These are phyloP conservation scores for Campoplex nolae DNA, from an alignment of 2,888 invertebrate genomes.

Conservation along the genomic window DNA sequence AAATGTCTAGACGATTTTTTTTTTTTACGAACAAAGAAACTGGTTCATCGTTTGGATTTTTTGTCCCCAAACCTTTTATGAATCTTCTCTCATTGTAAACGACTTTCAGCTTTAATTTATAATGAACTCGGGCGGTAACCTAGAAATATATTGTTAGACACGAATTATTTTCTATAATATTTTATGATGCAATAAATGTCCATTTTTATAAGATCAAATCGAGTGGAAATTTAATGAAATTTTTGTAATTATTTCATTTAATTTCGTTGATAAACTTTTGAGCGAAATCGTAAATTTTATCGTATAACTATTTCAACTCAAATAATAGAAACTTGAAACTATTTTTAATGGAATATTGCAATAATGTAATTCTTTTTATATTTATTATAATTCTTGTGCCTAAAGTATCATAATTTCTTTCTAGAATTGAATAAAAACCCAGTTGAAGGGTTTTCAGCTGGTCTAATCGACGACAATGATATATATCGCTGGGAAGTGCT, in stretches of 20 bases:
- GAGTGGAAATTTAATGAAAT: not conserved
- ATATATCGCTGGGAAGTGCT: conserved; percentile 99
- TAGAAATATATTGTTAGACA: not conserved
- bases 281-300: not conserved
- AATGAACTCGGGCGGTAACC: not conserved
- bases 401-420: conserved; percentile 81
- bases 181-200: not conserved
- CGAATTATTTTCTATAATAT: not conserved
- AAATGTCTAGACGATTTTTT: not conserved
- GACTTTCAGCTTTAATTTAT: not conserved
- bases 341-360: no score
- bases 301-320: no score
- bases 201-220: not conserved
- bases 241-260: not conserved
- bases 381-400: not conserved
- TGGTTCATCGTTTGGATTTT: not conserved
- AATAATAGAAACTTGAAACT: not conserved
- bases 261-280: not conserved
- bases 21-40: conserved; percentile 5
- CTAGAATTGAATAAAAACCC: conserved; percentile 99
- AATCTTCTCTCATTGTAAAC: not conserved
- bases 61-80: not conserved
- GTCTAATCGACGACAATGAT: conserved; percentile 99
- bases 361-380: not conserved
- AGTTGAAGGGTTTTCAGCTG: conserved; percentile 99